phyloP scores from a whole-genome alignment of 2,888 invertebrate genomes.

The Ormyrus pomaceus region DNA sequence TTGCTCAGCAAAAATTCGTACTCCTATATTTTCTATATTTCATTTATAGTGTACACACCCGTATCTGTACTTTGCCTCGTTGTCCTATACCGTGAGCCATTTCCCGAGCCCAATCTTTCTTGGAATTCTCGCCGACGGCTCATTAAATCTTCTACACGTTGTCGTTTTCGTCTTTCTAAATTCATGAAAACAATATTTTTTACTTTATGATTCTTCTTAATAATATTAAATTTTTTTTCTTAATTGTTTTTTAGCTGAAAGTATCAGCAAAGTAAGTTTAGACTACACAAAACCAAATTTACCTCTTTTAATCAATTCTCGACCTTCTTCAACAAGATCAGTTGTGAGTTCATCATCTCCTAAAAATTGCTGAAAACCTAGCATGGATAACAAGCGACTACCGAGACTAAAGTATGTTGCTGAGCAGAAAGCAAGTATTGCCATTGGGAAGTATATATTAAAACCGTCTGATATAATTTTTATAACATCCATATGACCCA shows the following conservation, averaged over 20 bases:
- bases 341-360: slow-evolving; percentile 95
- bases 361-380: slow-evolving; percentile 98
- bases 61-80: slow-evolving; percentile 76
- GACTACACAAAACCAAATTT: neutral
- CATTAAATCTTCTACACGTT: slow-evolving; percentile 88
- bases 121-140: slow-evolving; percentile 85
- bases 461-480: slow-evolving; percentile 98
- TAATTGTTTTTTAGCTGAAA: too few species aligned
- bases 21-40: slow-evolving; percentile 15
- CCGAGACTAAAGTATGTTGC: slow-evolving; percentile 97
- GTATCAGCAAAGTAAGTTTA: too few species aligned
- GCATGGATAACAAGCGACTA: slow-evolving; percentile 89
- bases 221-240: too few species aligned
- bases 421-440: slow-evolving; percentile 93
- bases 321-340: slow-evolving; percentile 95
- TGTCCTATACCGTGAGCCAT: slow-evolving; percentile 74
- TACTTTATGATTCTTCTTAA: too few species aligned
- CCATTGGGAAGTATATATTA: slow-evolving; percentile 99
- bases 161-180: slow-evolving; percentile 87
- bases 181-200: too few species aligned
- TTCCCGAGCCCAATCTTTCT: slow-evolving; percentile 78
- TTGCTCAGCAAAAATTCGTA: slow-evolving; percentile 19
- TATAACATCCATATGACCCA: slow-evolving; percentile 99
- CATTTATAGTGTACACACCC: slow-evolving; percentile 69
- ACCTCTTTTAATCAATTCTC: slow-evolving; percentile 94